Base-by-base conservation (phyloP, 2,797 vertebrate species). In the Pseudomugil gertrudae region DNA sequence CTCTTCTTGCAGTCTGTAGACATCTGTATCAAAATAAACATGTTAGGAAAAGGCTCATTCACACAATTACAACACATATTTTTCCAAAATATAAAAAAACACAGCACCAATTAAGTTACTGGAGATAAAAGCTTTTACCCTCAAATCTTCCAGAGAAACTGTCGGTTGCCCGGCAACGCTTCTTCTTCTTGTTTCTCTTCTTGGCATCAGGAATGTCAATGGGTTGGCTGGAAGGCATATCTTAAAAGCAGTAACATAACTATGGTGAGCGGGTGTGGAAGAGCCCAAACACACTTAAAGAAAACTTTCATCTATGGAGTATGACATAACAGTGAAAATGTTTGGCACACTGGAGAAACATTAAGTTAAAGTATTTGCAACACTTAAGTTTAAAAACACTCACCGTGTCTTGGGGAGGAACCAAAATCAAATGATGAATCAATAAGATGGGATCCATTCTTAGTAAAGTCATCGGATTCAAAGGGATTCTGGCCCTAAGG, bases 101-200 rank as follows among this genome's bases (percentile, higher is more conserved):
- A 32, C 9, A 35, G 13, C 1, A n/a, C 19, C 7, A 43, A 35
- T 11, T 23, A 48, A 35, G 0, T 56, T n/a, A 52, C 13, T 19
- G 17, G 1, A 47, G 43, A 56, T 4, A 33, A 24, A 26, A 27
- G 21, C 38, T 5, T 91, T 91, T 88, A 97, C 98, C 98, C 92
- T 99, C 97, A 0, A 99, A 99, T 56, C 95, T 89, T 57, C 98
- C 98, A 0, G 96, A 97, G 92, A 99, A 99, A 89, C 97, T 99
- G 89, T 99, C 97, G 0, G 97, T 98, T 74, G 98, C 97, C 59
- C 98, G 85, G 92, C 97, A 97, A 64, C 97, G 94, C 89, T 98
- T 99, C 88, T 99, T 99, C 93, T 99, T 99, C 92, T 98, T 98
- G 92, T 95, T 94, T 84, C 97, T 94, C 89, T 97, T 99, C 90